phyloP scores from a whole-genome alignment of 2,113 vertebrate species.

The Prolemur simus region DNA sequence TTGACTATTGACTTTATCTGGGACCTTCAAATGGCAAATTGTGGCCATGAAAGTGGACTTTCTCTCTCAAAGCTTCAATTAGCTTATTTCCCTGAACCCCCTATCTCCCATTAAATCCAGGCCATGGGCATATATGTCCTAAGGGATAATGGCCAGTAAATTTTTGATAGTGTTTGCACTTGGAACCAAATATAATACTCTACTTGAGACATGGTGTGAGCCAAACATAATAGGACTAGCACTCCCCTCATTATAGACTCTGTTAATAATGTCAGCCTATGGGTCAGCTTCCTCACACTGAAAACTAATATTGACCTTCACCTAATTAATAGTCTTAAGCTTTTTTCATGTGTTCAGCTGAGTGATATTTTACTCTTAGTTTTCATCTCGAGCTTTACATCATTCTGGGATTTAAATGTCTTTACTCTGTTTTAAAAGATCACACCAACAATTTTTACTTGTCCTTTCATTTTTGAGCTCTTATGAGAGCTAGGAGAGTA shows the following conservation, averaged over 20 bases:
- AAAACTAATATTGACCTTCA: background rate
- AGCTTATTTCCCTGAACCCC: background rate
- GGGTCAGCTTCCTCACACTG: background rate
- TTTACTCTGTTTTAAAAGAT: background rate
- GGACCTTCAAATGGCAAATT: background rate
- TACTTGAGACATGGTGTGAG: background rate
- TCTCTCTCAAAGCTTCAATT: background rate
- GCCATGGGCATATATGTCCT: background rate
- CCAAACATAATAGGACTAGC: background rate
- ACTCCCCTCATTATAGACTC: background rate
- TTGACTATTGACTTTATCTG: background rate
- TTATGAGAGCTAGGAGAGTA: background rate
- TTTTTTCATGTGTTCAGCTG: background rate
- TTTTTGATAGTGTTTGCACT: background rate
- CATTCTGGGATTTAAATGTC: background rate
- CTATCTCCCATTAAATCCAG: background rate
- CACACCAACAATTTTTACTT: background rate
- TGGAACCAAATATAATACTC: background rate
- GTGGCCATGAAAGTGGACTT: background rate
- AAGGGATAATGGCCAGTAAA: background rate
- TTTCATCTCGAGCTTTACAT: background rate
- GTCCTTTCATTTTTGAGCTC: background rate
- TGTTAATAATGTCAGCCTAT: background rate
- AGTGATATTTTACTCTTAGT: background rate
- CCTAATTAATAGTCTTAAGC: background rate